Base-by-base conservation (phyloP, 2,113 vertebrate genomes). In the Podarcis muralis region DNA sequence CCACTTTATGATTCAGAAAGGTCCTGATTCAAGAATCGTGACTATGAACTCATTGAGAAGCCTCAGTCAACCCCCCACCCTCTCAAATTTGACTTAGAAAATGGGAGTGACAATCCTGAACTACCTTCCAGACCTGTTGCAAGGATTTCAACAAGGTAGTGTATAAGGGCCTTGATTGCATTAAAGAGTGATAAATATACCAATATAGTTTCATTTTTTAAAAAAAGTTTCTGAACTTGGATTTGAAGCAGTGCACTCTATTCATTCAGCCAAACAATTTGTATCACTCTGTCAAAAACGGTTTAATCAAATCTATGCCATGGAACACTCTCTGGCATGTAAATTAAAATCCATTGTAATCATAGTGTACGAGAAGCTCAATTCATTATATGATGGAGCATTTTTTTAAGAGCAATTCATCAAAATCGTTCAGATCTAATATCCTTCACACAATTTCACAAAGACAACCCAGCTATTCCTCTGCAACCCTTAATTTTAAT, bases 221-320 rank as follows among this genome's bases (percentile, higher is more conserved):
- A 48, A 48, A 48, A 48, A 48, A 48, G 43, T 48, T 48, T 48
- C 23, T 79, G 48, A 90, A 87, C 90, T 37, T 88, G n/a, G 53
- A 4, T 43, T 91, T 84, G 37, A 83, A 65, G 65, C 68, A 32
- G 77, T 25, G 2, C 22, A 16, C 35, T 92, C 12, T 65, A 0
- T 92, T 92, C 93, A 87, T n/a, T 48, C 22, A 86, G 40, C 37
- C 35, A 92, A 92, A 88, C 0, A 90, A 35, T 84, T 86, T 86
- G 20, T 87, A 88, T 89, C 32, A 89, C 78, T 90, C 57, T 87
- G 86, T 90, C 18, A 90, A 87, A 62, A 89, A 35, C 27, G 69
- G 83, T 95, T 93, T 90, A 93, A 94, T 95, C 87, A 92, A 91
- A 93, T 91, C 92, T 81, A 92, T 68, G 15, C 76, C 89, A 71